Base-by-base conservation (phyloP, 2,113 vertebrate genomes). In the Pangasianodon hypophthalmus region DNA sequence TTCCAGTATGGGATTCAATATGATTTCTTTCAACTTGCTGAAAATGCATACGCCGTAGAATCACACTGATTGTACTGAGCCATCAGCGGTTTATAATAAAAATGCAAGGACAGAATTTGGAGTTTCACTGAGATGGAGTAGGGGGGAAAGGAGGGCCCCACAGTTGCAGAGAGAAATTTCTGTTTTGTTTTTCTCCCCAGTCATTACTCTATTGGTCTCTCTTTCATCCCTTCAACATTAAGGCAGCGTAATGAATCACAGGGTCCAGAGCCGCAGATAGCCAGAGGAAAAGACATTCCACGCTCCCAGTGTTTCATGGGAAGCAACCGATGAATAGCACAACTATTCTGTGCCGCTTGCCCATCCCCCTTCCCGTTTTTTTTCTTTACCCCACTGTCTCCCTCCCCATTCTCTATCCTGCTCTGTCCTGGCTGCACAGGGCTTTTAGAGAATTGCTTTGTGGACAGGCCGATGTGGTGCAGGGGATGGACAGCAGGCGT, bases 301-400 rank as follows among this genome's bases (percentile, higher is more conserved):
- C 92, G 92, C 94, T 95, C 93, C 94, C 94, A 94, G 93, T 95
- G 95, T 95, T 96, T 96, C 96, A 97, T 96, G 96, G 87, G 93
- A 92, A 89, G 92, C 92, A 94, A 93, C 32, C 89, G 93, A 95
- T 54, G 95, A 96, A 94, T 92, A 96, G 94, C 73, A 89, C 94
- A 93, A 89, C 94, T 91, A 91, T 93, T 93, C 93, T 93, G 92
- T 91, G 87, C 91, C 90, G 92, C 90, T 91, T 90, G 88, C 87
- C 93, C 92, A 90, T 89, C 93, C 93, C 93, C 92, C 93, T 6
- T 1, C 56, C 41, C 21, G 1, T 2, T 87, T 46, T 18, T 48
- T 54, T 37, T 29, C 92, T 73, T 41, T 14, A 32, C 44, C 58
- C 79, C 84, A 67, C 86, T 81, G 93, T 88, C 88, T n/a, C 46